Percentiles rank a stretch among this genome's conserved stretches.
These are phyloP conservation scores for Orthosia gracilis DNA, from an alignment of 2,888 invertebrate genomes.

Conservation along the genomic window DNA sequence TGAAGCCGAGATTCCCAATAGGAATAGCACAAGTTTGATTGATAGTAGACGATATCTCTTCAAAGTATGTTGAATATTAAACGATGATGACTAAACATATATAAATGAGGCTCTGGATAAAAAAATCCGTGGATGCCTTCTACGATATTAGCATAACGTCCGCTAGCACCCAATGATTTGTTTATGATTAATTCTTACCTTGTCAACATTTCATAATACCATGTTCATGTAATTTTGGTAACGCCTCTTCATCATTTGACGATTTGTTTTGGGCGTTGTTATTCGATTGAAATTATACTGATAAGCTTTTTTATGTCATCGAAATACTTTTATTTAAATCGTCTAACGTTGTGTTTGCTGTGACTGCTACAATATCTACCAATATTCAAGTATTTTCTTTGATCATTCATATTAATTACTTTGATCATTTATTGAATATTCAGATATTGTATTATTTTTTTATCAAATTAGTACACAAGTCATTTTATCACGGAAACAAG, in stretches of 20 bases:
- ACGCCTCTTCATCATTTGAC: slow-evolving; percentile 82
- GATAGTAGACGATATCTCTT: slow-evolving; percentile 83
- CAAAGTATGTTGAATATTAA: slow-evolving; percentile 84
- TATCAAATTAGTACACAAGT: not conserved
- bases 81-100: slow-evolving; percentile 86
- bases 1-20: slow-evolving; percentile 51
- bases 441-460: not conserved
- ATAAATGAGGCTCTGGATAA: slow-evolving; percentile 83
- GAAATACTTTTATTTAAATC: slow-evolving; percentile 6
- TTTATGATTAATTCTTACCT: slow-evolving; percentile 81
- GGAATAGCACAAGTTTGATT: slow-evolving; percentile 79
- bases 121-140: slow-evolving; percentile 72
- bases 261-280: slow-evolving; percentile 73
- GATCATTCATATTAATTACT: no score
- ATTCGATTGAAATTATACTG: slow-evolving; percentile 72
- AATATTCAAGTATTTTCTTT: not conserved
- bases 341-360: slow-evolving; percentile 1
- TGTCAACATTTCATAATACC: slow-evolving; percentile 81
- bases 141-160: slow-evolving; percentile 78
- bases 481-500: not conserved
- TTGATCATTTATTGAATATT: not conserved
- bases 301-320: slow-evolving; percentile 54
- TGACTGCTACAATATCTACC: not conserved
- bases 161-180: slow-evolving; percentile 74
- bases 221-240: slow-evolving; percentile 79